A percentile compares a stretch with the other conserved stretches of the same genome.
Conservation (phyloP, 1,140 invertebrate genomes). For the Trichoplusia ni region DNA sequence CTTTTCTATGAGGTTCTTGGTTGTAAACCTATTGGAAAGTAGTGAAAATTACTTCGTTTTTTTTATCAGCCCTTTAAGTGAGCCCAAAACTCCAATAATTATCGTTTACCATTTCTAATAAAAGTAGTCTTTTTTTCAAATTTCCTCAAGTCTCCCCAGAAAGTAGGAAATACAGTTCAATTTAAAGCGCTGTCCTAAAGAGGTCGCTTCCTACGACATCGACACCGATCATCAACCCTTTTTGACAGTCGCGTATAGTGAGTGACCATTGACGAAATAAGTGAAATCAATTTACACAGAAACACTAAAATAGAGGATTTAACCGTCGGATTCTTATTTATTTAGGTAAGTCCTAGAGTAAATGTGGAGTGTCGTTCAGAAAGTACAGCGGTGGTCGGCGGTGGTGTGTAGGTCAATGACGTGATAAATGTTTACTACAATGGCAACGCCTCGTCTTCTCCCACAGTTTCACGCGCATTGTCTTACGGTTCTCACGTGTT, state of each 20-base stretch:
- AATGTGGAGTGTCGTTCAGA: conserved; percentile 24
- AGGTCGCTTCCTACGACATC: conserved; percentile 35
- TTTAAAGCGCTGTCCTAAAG: conserved; percentile 22
- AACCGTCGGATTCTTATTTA: conserved; percentile 33
- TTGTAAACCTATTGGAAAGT: not conserved
- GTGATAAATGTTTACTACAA: conserved; percentile 79
- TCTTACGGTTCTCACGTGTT: conserved; percentile 69
- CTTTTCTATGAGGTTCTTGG: not conserved
- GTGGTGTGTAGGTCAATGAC: conserved; percentile 66
- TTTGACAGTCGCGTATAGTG: conserved; percentile 35
- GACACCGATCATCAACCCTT: conserved; percentile 35
- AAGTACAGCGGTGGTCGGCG: conserved; percentile 35
- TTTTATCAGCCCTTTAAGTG: too few relatives aligned
- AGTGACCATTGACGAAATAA: conserved; percentile 52
- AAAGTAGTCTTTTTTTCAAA: too few relatives aligned
- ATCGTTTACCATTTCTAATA: too few relatives aligned
- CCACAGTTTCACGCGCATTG: conserved; percentile 77
- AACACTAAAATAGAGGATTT: conserved; percentile 43
- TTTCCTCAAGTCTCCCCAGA: conserved; percentile 19
- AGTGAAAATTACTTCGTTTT: too few relatives aligned
- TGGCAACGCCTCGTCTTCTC: conserved; percentile 79
- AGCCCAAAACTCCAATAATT: too few relatives aligned
- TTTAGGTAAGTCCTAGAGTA: conserved; percentile 56
- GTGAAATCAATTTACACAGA: conserved; percentile 52
- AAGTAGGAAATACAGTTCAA: conserved; percentile 7